Conservation (phyloP, 1,140 invertebrate genomes). For the Drosophila pseudoobscura region DNA sequence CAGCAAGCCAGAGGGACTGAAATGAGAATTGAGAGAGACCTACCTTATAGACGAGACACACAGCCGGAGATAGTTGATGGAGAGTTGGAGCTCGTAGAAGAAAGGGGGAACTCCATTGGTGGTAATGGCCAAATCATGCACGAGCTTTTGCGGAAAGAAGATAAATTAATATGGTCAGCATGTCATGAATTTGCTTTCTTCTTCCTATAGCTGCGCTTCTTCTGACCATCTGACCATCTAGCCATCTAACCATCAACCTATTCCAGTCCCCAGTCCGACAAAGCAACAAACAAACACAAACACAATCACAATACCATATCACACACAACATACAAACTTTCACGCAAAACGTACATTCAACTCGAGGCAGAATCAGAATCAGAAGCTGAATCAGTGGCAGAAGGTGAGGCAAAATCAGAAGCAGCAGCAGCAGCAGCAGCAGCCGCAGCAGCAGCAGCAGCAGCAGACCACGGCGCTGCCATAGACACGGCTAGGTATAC, state of each 20-base stretch:
- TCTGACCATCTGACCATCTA: conserved; percentile 1
- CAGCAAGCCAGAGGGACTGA: conserved; percentile 11
- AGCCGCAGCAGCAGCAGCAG: conserved; percentile 31
- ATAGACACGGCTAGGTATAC: conserved; percentile 55
- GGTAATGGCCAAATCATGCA: conserved; percentile 82
- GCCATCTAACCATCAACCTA: conserved; percentile 8
- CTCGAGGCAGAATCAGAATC: conserved; percentile 40
- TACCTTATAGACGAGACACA: conserved; percentile 9
- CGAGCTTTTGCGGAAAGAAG: conserved; percentile 81
- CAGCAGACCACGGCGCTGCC: conserved; percentile 34
- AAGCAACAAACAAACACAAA: conserved; percentile 67
- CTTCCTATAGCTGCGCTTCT: conserved; percentile 57
- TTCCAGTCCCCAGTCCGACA: conserved; percentile 18
- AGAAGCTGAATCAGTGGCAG: conserved; percentile 3
- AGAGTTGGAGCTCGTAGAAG: conserved; percentile 2
- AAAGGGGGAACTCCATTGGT: conserved; percentile 42
- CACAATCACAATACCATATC: conserved; percentile 33
- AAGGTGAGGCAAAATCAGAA: conserved; percentile 3
- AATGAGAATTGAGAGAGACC: conserved; percentile 12
- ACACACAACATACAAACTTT: conserved; percentile 66
- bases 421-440: conserved; percentile 22
- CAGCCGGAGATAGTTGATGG: conserved; percentile 19
- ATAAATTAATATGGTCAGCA: conserved; percentile 83
- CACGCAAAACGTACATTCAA: conserved; percentile 80
- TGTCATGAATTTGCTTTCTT: conserved; percentile 83